These are phyloP conservation scores for Marmota flaviventris DNA, from an alignment of 2,113 vertebrate genomes.

Conservation along the genomic window DNA sequence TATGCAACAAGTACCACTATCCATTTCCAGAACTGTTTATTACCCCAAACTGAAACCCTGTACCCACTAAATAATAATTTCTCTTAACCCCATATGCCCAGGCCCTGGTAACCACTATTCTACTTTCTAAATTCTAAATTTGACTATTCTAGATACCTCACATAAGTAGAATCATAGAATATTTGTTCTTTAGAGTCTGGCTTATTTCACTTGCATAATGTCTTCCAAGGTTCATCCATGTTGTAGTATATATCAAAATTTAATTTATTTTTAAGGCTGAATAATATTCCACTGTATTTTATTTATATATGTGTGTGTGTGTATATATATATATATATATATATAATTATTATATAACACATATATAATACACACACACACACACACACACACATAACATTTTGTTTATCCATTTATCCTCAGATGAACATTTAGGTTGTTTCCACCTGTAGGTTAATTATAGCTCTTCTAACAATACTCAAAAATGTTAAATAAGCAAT, in stretches of 20 bases:
- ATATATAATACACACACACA: too few relatives aligned
- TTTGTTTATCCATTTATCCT: background rate
- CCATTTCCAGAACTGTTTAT: background rate
- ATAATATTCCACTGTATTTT: background rate
- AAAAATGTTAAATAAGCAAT: background rate
- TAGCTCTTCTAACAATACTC: background rate
- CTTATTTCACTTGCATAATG: constrained; percentile 7
- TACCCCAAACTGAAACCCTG: background rate
- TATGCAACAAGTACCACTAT: background rate
- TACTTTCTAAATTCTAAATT: background rate
- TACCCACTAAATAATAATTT: background rate
- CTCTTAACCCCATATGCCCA: background rate
- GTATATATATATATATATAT: too few relatives aligned
- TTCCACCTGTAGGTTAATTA: background rate
- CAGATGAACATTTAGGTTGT: background rate
- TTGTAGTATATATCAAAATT: background rate
- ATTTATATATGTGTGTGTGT: too few relatives aligned
- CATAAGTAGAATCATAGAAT: background rate
- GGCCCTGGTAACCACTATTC: background rate
- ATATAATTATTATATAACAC: too few relatives aligned
- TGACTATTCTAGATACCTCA: background rate
- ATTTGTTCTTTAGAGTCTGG: background rate
- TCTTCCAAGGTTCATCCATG: background rate
- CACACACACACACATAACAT: background rate
- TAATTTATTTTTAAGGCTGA: background rate